Evolutionary conservation across 1,140 invertebrate genomes (phyloP), one percentile per base, ranked within the genome.

Genomic region (Bacillus rossius): DNA sequence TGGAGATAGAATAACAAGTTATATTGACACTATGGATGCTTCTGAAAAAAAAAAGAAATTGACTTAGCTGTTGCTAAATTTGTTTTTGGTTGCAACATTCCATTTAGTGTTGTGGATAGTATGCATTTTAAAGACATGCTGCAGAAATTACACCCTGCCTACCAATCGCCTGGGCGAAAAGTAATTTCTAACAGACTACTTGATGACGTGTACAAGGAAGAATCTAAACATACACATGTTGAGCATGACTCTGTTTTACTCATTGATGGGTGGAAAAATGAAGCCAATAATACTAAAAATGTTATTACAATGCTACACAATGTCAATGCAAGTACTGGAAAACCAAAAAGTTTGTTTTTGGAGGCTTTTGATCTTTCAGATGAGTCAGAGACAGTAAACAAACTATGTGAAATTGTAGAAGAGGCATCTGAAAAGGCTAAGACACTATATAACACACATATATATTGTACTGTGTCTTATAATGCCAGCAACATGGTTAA

Each of bases 61-160:
- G 29, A 7, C 29, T 34, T 34, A 34, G 29, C 10, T 34, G 29
- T 34, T 34, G 43, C 43, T 45, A 45, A 45, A 45, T 45, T 45
- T 45, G 23, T 45, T 19, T 45, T 45, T 45, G 43, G 43, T 45
- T 45, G 43, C 43, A 45, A 45, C 23, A 45, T 45, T 45, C 43
- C 43, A 45, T 25, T 45, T n/a, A 45, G 43, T n/a, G n/a, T n/a
- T 45, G 43, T 45, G n/a, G 43, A 45, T 20, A 20, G 17, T 8
- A 19, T 19, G 43, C 43, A 45, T 45, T 45, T 45, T 25, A 45
- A 45, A 20, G 43, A 19, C 17, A 20, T 45, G 17, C 17, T 45
- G 23, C 17, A 45, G 43, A 25, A 25, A 25, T 25, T 45, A 8
- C 17, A 25, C 17, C 43, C 43, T 45, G 5, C 43, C 23, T 45